phyloP scores from a whole-genome alignment of 1,140 invertebrate species.

The Drosophila bocki region DNA sequence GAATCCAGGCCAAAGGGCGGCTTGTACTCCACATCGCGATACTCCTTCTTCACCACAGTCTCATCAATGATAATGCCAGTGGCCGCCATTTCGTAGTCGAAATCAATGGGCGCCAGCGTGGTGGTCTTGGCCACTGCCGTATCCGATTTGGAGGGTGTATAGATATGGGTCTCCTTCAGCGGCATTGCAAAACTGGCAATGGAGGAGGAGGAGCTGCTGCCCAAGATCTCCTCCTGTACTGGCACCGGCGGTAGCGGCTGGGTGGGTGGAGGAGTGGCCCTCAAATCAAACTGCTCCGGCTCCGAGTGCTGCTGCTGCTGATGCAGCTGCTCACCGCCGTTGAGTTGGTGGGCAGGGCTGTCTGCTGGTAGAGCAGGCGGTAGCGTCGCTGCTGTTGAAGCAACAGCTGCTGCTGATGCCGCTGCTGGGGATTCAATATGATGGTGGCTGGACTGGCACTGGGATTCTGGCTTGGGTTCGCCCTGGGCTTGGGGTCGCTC shows the following conservation, averaged over 20 bases:
- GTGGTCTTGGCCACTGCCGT: slow-evolving; percentile 73
- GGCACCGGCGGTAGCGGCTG: neutral
- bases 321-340: slow-evolving; percentile 65
- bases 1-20: slow-evolving; percentile 64
- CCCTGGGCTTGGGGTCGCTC: slow-evolving; percentile 10
- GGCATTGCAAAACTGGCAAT: slow-evolving; percentile 65
- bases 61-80: slow-evolving; percentile 84
- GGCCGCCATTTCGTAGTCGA: slow-evolving; percentile 83
- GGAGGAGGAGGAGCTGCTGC: slow-evolving; percentile 17
- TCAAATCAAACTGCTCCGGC: slow-evolving; percentile 69
- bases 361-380: slow-evolving; percentile 76
- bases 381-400: slow-evolving; percentile 72
- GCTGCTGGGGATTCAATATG: slow-evolving; percentile 66
- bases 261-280: slow-evolving; percentile 20
- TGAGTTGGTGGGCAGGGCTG: slow-evolving; percentile 64
- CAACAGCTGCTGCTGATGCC: slow-evolving; percentile 66
- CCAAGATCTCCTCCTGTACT: slow-evolving; percentile 43
- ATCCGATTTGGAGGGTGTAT: slow-evolving; percentile 79
- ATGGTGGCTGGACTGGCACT: slow-evolving; percentile 2
- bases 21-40: slow-evolving; percentile 84
- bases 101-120: slow-evolving; percentile 76
- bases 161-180: slow-evolving; percentile 84
- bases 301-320: slow-evolving; percentile 49
- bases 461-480: slow-evolving; percentile 5
- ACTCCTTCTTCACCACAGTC: slow-evolving; percentile 84